Evolutionary conservation across 2,113 vertebrate genomes (phyloP).

Genomic region (Nasalis larvatus): DNA sequence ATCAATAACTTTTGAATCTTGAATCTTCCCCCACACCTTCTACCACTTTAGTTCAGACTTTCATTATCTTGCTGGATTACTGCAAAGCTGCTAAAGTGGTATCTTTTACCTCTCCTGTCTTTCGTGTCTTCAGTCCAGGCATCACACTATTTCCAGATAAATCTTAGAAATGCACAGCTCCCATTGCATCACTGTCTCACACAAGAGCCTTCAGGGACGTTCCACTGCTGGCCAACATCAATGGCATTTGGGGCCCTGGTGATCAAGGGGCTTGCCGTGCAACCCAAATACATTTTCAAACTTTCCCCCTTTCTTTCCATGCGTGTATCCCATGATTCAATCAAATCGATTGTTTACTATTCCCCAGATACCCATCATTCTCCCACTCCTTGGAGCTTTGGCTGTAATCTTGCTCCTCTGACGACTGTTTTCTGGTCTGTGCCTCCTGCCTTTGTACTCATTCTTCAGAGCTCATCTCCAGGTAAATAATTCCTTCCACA

Average conservation of each 20-base stretch:
- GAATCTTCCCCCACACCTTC: background rate
- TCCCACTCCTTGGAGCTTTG: background rate
- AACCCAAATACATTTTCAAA: background rate
- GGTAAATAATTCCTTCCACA: background rate
- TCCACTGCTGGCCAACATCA: background rate
- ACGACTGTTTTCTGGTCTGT: background rate
- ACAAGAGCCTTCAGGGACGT: background rate
- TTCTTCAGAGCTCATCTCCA: background rate
- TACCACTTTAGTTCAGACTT: background rate
- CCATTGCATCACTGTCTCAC: background rate
- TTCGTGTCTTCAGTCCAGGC: background rate
- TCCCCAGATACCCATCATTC: background rate
- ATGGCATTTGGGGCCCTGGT: background rate
- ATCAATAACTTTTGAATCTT: conserved; percentile 24
- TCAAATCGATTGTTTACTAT: background rate
- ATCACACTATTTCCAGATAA: background rate
- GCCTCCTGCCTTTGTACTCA: background rate
- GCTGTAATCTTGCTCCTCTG: background rate
- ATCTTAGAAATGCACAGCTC: conserved; percentile 1
- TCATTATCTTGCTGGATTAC: conserved; percentile 56
- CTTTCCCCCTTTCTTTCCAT: background rate
- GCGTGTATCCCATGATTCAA: background rate
- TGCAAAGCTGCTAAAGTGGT: background rate
- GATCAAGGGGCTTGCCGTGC: background rate
- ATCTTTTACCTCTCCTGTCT: conserved; percentile 50